phyloP scores from a whole-genome alignment of 2,797 vertebrate species.

The Aeoliscus strigatus region DNA sequence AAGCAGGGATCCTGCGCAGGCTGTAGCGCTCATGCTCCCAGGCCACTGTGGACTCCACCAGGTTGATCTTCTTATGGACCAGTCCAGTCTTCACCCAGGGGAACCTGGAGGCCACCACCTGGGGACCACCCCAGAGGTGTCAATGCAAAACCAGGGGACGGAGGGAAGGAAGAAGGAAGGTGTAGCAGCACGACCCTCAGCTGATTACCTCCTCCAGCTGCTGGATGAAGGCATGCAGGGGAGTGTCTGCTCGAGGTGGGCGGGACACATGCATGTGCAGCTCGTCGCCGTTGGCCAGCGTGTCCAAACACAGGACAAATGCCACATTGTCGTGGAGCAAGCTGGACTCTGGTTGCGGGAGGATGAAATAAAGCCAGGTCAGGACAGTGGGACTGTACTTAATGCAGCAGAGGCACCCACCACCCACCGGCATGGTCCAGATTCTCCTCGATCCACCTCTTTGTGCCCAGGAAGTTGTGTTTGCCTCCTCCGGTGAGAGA shows the following conservation, averaged over 20 bases:
- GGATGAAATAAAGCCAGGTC: conserved; percentile 1
- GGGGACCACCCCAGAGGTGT: conserved; percentile 5
- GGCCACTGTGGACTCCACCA: conserved; percentile 71
- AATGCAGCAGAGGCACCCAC: background rate
- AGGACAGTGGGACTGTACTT: too few relatives aligned
- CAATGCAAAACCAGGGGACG: too few relatives aligned
- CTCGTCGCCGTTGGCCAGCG: conserved; percentile 71
- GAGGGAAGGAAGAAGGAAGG: too few relatives aligned
- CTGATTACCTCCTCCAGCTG: conserved; percentile 70
- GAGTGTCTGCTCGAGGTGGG: conserved; percentile 67
- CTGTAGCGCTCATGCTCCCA: conserved; percentile 82
- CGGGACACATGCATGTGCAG: conserved; percentile 77
- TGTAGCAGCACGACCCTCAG: too few relatives aligned
- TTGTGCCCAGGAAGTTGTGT: conserved; percentile 80
- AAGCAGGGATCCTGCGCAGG: conserved; percentile 72
- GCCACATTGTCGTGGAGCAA: conserved; percentile 79
- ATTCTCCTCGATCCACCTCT: conserved; percentile 81
- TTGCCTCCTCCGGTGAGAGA: conserved; percentile 80
- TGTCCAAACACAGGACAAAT: conserved; percentile 79
- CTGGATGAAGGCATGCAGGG: conserved; percentile 68
- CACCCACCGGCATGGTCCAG: conserved; percentile 77
- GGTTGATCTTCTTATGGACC: conserved; percentile 82
- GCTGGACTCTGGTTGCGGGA: conserved; percentile 70
- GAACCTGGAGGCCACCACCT: conserved; percentile 76
- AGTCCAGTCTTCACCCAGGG: conserved; percentile 71